These are phyloP conservation scores for Tribolium castaneum DNA, from an alignment of 1,140 invertebrate species.

Conservation along the genomic window DNA sequence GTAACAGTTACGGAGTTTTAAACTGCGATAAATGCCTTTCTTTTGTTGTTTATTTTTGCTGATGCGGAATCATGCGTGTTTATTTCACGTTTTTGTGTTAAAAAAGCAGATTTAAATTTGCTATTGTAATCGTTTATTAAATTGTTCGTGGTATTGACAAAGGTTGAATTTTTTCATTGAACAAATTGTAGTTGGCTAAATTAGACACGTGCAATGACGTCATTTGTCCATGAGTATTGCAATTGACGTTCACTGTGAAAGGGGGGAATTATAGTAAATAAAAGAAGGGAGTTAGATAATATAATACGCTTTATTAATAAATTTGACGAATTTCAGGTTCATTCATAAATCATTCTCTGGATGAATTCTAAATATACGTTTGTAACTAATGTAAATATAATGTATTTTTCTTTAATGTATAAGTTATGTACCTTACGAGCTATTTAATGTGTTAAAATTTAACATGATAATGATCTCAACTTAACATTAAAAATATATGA, in stretches of 20 bases:
- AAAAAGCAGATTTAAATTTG: not conserved
- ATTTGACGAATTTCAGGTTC: slow-evolving; percentile 20
- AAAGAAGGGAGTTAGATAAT: not conserved
- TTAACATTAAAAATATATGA: slow-evolving; percentile 55
- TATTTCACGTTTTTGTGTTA: not conserved
- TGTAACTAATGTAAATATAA: slow-evolving; percentile 37
- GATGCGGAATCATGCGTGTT: not conserved
- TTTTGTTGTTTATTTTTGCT: not conserved
- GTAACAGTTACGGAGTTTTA: not conserved
- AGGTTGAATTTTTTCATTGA: not conserved
- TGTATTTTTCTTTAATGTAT: slow-evolving; percentile 29
- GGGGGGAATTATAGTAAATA: not conserved
- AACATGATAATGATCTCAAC: slow-evolving; percentile 37
- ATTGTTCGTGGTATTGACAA: not conserved
- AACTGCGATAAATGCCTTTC: not conserved
- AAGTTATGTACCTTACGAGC: slow-evolving; percentile 27
- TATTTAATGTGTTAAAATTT: slow-evolving; percentile 38
- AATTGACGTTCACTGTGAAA: not conserved
- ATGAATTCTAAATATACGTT: slow-evolving; percentile 32
- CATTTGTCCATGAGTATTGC: not conserved
- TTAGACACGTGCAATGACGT: not conserved
- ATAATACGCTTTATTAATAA: slow-evolving; percentile 36
- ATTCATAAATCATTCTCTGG: slow-evolving; percentile 10
- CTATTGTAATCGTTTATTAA: not conserved
- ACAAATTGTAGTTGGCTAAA: not conserved